Percentiles rank a stretch among this genome's conserved stretches.
phyloP scores from a whole-genome alignment of 2,888 invertebrate genomes.

The Tenthredo livida region DNA sequence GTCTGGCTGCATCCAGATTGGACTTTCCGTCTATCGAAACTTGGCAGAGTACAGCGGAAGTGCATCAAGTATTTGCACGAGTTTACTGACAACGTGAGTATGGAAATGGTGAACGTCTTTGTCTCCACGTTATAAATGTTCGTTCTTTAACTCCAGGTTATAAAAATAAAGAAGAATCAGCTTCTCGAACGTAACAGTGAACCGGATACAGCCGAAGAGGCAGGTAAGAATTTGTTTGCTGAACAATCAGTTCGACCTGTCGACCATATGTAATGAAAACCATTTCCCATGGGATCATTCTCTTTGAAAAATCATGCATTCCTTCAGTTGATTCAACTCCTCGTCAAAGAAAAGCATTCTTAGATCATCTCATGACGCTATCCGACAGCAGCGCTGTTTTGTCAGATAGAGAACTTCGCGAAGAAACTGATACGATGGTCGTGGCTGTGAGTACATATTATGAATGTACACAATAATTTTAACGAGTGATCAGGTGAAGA shows the following conservation, averaged over 20 bases:
- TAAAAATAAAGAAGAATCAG: not conserved
- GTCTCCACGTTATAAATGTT: not conserved
- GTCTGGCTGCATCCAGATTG: too few relatives aligned
- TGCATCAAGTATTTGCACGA: not conserved
- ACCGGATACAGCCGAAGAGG: not conserved
- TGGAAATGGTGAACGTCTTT: not conserved
- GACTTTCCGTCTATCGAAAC: too few relatives aligned
- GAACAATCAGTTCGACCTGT: not conserved
- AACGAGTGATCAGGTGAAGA: not conserved
- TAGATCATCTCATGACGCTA: conserved; percentile 78
- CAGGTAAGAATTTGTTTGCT: conserved; percentile 1
- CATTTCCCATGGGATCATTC: not conserved
- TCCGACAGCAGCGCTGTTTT: conserved; percentile 79
- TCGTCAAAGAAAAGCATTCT: conserved; percentile 74
- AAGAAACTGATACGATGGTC: conserved; percentile 81
- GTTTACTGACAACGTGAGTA: not conserved
- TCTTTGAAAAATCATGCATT: conserved; percentile 35
- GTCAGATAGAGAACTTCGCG: conserved; percentile 80
- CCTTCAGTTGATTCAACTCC: conserved; percentile 59
- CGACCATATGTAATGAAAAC: not conserved
- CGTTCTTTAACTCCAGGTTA: not conserved
- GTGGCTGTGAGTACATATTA: conserved; percentile 79
- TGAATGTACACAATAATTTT: conserved; percentile 66
- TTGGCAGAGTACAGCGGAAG: conserved; percentile 76
- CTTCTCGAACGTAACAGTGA: too few relatives aligned